Percentiles rank a stretch among this genome's conserved stretches.
phyloP scores from a whole-genome alignment of 2,888 invertebrate species.

The Odontocolon sp. region DNA sequence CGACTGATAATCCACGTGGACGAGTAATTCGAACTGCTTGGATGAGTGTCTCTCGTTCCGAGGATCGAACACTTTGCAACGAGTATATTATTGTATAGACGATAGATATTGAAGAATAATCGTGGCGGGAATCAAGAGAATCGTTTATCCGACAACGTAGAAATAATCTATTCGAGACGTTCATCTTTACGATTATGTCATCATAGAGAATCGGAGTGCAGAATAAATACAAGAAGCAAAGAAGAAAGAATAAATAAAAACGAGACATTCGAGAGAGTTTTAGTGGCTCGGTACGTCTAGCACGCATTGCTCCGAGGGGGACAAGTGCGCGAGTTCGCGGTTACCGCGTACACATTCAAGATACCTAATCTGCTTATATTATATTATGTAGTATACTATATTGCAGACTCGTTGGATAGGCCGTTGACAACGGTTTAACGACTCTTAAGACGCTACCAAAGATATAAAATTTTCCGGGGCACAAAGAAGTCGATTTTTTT shows the following conservation, averaged over 20 bases:
- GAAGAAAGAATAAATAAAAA: background rate
- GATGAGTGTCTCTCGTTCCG: slow-evolving; percentile 18
- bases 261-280: background rate
- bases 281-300: background rate
- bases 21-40: slow-evolving; percentile 30
- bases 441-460: too few relatives aligned
- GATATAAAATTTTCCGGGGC: too few relatives aligned
- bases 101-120: background rate
- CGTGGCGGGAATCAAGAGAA: background rate
- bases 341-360: slow-evolving; percentile 10
- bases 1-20: slow-evolving; percentile 26
- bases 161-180: background rate
- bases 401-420: slow-evolving; percentile 16
- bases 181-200: slow-evolving; percentile 21
- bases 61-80: slow-evolving; percentile 34
- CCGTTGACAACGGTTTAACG: slow-evolving; percentile 34
- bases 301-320: background rate
- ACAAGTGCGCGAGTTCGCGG: background rate
- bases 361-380: slow-evolving; percentile 40
- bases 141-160: background rate
- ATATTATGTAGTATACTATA: slow-evolving; percentile 32
- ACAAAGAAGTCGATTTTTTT: too few relatives aligned
- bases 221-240: slow-evolving; percentile 14
- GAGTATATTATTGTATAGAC: slow-evolving; percentile 3
- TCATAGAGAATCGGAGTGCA: slow-evolving; percentile 21